Conservation (phyloP, 2,888 invertebrate species). For the Tipula confusa region DNA sequence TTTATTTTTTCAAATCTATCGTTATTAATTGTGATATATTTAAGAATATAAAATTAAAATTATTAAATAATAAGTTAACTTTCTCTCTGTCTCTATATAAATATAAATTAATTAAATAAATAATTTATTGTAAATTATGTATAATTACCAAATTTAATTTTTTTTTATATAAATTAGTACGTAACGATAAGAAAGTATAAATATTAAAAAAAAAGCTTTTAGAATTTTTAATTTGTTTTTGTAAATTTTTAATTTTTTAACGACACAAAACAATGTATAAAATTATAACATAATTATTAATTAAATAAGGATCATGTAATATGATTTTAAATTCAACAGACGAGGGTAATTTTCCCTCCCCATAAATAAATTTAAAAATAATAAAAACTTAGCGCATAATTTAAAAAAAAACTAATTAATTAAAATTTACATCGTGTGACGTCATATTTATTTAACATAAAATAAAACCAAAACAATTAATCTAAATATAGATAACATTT, state of each 20-base stretch:
- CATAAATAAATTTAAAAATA: neutral
- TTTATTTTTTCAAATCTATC: no score
- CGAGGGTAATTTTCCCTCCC: neutral
- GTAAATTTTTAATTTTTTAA: neutral
- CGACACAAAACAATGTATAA: neutral
- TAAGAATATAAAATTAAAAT: no score
- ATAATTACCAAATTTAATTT: no score
- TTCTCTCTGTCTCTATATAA: no score
- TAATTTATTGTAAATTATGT: no score
- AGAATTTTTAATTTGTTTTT: neutral
- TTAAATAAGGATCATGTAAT: neutral
- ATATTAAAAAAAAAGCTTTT: no score
- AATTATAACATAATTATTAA: neutral
- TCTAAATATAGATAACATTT: conserved; percentile 1
- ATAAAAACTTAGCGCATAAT: neutral
- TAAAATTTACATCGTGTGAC: neutral
- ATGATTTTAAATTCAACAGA: no score
- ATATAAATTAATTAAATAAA: no score
- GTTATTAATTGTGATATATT: no score
- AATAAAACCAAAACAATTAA: neutral
- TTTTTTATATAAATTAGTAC: no score
- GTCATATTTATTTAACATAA: neutral
- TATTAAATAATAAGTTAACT: no score
- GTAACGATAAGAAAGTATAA: no score
- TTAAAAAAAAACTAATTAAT: neutral